Evolutionary conservation across 2,797 vertebrate genomes (phyloP).

Genomic region (Pempheris klunzingeri): DNA sequence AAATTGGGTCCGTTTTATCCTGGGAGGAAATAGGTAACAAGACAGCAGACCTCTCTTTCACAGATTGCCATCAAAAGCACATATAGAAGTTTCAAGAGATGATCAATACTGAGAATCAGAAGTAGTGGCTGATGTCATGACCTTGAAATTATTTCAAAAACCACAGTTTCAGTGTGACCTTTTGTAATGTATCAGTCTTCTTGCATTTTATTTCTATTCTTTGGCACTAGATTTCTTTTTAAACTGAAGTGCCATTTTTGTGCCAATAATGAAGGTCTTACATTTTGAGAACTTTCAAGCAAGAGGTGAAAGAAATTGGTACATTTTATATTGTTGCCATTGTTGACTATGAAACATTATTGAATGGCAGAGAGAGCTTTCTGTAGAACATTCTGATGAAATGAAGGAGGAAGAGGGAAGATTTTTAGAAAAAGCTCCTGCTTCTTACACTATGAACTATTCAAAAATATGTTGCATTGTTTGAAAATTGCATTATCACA

Average conservation of each 20-base stretch:
- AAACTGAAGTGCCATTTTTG: not conserved
- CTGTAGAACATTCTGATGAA: too few relatives aligned
- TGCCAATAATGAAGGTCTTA: not conserved
- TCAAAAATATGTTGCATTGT: not conserved
- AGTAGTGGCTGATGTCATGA: slow-evolving; percentile 47
- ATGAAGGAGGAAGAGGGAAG: not conserved
- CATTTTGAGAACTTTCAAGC: not conserved
- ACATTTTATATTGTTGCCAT: not conserved
- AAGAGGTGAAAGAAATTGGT: not conserved
- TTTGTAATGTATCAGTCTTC: slow-evolving; percentile 34
- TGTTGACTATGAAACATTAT: not conserved
- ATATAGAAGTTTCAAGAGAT: slow-evolving; percentile 55
- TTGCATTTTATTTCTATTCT: slow-evolving; percentile 9
- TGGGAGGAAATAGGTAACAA: slow-evolving; percentile 65
- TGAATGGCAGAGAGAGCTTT: too few relatives aligned
- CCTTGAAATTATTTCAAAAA: slow-evolving; percentile 63
- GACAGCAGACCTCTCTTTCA: slow-evolving; percentile 50
- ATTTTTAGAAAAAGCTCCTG: not conserved
- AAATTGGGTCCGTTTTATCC: slow-evolving; percentile 75
- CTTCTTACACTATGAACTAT: not conserved
- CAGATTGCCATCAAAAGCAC: slow-evolving; percentile 70
- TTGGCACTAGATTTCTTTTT: not conserved
- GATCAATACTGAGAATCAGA: slow-evolving; percentile 65
- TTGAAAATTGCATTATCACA: not conserved
- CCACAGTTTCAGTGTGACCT: slow-evolving; percentile 28